phyloP scores from a whole-genome alignment of 2,888 invertebrate genomes.

The Melieria crassipennis region DNA sequence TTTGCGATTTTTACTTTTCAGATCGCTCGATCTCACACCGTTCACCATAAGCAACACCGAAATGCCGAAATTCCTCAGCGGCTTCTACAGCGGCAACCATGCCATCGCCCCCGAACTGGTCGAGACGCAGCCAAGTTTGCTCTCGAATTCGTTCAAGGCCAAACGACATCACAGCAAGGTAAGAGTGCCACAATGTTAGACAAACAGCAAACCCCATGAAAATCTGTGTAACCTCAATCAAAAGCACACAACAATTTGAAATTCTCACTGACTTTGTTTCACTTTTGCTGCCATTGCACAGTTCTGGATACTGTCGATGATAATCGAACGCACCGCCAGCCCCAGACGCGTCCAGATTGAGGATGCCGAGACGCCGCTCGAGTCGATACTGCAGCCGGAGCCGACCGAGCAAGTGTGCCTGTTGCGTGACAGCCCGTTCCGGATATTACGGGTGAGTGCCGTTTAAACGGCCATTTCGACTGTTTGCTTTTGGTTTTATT shows the following conservation, averaged over 20 bases:
- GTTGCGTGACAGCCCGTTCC: constrained; percentile 72
- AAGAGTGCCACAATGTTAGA: constrained; percentile 28
- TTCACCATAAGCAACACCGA: constrained; percentile 47
- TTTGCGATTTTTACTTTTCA: neutral
- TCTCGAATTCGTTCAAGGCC: constrained; percentile 47
- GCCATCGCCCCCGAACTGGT: constrained; percentile 55
- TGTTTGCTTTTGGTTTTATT: too few species aligned
- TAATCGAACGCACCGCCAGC: constrained; percentile 60
- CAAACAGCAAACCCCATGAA: constrained; percentile 6
- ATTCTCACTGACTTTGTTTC: neutral
- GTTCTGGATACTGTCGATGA: constrained; percentile 64
- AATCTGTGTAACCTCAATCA: neutral
- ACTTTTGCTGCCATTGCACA: neutral
- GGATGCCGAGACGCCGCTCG: constrained; percentile 58
- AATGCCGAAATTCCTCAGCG: constrained; percentile 56
- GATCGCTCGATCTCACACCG: constrained; percentile 47
- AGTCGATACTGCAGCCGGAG: constrained; percentile 60
- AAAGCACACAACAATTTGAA: neutral
- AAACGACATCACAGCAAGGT: constrained; percentile 55
- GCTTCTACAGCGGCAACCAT: constrained; percentile 45
- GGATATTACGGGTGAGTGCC: constrained; percentile 64
- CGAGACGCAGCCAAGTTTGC: constrained; percentile 53
- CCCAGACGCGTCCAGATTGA: constrained; percentile 54
- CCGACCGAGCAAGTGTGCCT: constrained; percentile 72
- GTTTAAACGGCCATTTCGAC: neutral